Evolutionary conservation across 2,888 invertebrate genomes (phyloP), one percentile per base, ranked within the genome.

Genomic region (Noctua fimbriata): DNA sequence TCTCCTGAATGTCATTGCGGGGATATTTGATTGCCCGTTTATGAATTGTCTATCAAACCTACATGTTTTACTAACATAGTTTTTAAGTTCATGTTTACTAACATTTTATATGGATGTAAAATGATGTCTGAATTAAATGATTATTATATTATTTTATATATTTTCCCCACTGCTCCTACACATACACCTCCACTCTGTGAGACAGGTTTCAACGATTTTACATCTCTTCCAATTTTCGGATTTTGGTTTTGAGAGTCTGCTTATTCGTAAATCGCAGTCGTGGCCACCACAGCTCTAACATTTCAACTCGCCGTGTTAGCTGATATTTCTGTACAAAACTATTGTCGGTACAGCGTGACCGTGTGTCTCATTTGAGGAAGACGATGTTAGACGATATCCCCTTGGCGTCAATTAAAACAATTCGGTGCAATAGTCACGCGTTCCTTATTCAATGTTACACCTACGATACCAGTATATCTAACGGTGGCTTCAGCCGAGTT

Each of bases 341-440:
- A 10, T 67, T 67, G 18, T 9, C 44, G 24, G 12, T 41, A 2
- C 28, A 28, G 44, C 4, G 28, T 9, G 18, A 18, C n/a, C 12
- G 55, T 79, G 36, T 80, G 81, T 79, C 73, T 12, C 16, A 28
- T 44, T 18, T 21, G 12, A n/a, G n/a, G 16, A 60, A 81, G 73
- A 81, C 67, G 58, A 49, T 52, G 70, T 91, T 92, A 90, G 91
- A 81, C 87, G 90, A 90, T 91, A 91, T 92, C 90, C 90, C 89
- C 89, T 90, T 85, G 89, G 89, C 87, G 92, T 91, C 92, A 95
- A 94, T 94, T 94, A 94, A 93, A 93, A 92, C 89, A 87, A 92
- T 92, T 91, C 92, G 79, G 76, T 78, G 76, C 76, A 82, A 88
- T 75, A 82, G 82, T 82, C 84, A 84, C 87, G 81, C 21, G 47